Conservation (phyloP, 2,888 invertebrate species). For the Agonum fuliginosum region DNA sequence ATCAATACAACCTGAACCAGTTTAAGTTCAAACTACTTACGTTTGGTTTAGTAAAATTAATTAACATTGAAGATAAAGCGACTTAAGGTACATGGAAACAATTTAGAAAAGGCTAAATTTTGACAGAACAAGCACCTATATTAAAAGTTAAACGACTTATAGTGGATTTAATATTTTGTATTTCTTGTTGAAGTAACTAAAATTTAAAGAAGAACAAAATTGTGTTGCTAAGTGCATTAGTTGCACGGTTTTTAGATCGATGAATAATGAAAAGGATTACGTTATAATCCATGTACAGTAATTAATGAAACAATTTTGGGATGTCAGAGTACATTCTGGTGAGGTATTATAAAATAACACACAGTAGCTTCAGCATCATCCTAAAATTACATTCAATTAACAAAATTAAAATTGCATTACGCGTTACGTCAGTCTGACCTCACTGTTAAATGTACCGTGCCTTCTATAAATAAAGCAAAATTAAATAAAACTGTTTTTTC, state of each 20-base stretch:
- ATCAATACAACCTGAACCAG: too few relatives aligned
- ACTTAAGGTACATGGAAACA: too few relatives aligned
- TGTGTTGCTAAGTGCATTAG: slow-evolving; percentile 1
- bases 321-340: slow-evolving; percentile 20
- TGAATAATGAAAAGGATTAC: slow-evolving; percentile 32
- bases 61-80: too few relatives aligned
- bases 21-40: too few relatives aligned
- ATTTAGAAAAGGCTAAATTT: too few relatives aligned
- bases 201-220: too few relatives aligned
- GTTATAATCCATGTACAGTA: slow-evolving; percentile 23
- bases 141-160: too few relatives aligned
- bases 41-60: too few relatives aligned
- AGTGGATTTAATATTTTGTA: too few relatives aligned
- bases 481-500: slow-evolving; percentile 26
- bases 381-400: slow-evolving; percentile 40
- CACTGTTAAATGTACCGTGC: slow-evolving; percentile 37
- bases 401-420: slow-evolving; percentile 40
- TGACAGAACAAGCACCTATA: too few relatives aligned
- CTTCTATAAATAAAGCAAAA: slow-evolving; percentile 41
- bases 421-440: slow-evolving; percentile 35
- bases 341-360: slow-evolving; percentile 33
- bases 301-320: slow-evolving; percentile 28
- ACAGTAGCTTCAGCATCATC: slow-evolving; percentile 26
- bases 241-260: slow-evolving; percentile 22
- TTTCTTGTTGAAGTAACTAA: neutral